These are phyloP conservation scores for Drosophila lutescens DNA, from an alignment of 2,888 invertebrate genomes.

Conservation along the genomic window DNA sequence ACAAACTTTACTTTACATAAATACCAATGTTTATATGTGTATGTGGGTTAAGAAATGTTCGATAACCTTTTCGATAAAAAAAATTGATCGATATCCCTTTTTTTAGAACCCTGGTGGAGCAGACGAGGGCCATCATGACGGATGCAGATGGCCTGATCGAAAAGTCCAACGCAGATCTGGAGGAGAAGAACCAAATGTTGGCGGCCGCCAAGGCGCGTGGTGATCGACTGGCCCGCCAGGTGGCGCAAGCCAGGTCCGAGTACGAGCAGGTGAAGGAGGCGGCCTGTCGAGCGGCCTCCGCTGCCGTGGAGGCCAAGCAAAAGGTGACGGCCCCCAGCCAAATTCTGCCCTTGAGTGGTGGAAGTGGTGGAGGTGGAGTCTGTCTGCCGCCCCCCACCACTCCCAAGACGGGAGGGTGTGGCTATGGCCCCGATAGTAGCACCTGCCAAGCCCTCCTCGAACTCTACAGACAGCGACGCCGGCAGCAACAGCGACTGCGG, in stretches of 20 bases:
- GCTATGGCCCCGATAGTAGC: not conserved
- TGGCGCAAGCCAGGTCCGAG: constrained; percentile 87
- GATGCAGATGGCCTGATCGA: constrained; percentile 87
- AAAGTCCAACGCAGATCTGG: constrained; percentile 87
- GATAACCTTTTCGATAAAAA: no score
- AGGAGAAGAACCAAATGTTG: constrained; percentile 88
- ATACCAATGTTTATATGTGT: no score
- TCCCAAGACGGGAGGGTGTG: not conserved
- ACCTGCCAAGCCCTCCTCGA: not conserved
- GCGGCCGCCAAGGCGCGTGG: constrained; percentile 88
- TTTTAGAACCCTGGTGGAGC: constrained; percentile 71
- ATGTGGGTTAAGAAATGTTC: no score
- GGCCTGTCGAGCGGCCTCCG: constrained; percentile 88
- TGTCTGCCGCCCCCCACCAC: not conserved
- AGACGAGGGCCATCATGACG: constrained; percentile 85
- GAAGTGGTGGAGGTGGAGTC: no score
- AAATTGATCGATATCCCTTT: no score
- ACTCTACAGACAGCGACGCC: constrained; percentile 6
- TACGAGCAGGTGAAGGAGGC: constrained; percentile 88
- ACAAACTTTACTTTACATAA: no score
- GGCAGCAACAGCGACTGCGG: not conserved
- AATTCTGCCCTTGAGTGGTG: not conserved
- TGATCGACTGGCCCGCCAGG: constrained; percentile 87
- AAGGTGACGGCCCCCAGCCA: constrained; percentile 30
- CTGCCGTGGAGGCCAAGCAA: constrained; percentile 88